A percentile compares a stretch with the other conserved stretches of the same genome.
phyloP scores from a whole-genome alignment of 2,113 vertebrate genomes.

The Barnardius zonarius region DNA sequence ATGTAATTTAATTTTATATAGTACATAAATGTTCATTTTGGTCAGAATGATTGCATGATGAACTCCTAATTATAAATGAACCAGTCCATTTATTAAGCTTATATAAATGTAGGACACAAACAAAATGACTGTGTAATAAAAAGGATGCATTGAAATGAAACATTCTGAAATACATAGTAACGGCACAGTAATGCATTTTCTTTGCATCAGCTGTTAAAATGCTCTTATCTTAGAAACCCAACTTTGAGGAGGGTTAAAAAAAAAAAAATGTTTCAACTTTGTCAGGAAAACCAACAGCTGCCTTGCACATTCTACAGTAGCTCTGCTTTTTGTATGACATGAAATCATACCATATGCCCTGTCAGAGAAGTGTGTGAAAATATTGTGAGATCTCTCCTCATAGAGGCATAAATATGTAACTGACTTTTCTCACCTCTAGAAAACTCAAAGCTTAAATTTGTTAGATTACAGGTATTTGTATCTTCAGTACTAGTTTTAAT shows the following conservation, averaged over 20 bases:
- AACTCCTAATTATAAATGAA: neutral
- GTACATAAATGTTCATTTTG: neutral
- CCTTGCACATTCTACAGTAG: neutral
- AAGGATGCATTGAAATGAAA: neutral
- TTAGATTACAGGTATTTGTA: neutral
- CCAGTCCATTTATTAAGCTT: neutral
- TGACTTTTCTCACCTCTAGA: neutral
- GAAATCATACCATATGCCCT: neutral
- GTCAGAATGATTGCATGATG: neutral
- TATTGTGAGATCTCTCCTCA: neutral
- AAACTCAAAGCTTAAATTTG: neutral
- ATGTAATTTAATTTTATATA: neutral
- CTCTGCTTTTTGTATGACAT: neutral
- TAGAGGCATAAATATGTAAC: neutral
- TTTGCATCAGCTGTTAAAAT: neutral
- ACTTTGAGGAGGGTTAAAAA: neutral
- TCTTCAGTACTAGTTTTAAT: neutral
- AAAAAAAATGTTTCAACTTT: neutral
- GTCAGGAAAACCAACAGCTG: neutral
- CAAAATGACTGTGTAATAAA: neutral
- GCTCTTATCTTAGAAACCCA: neutral
- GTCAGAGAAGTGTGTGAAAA: neutral
- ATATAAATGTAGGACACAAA: neutral
- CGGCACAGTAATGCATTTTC: too few species aligned
- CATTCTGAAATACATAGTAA: neutral